Conservation (phyloP, 2,113 vertebrate genomes). For the Noturus placidus region DNA sequence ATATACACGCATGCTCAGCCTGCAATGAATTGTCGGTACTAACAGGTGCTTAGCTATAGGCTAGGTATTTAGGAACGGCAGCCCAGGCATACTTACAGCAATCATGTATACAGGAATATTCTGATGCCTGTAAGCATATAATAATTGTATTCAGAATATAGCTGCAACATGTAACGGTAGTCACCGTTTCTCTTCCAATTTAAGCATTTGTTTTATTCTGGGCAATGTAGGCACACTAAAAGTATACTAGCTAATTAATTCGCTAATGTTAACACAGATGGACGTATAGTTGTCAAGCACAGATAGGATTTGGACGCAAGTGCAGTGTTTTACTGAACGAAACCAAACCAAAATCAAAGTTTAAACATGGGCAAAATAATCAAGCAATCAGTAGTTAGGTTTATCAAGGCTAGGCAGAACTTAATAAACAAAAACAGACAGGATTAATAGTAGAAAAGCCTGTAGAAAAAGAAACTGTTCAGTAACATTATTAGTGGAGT, state of each 20-base stretch:
- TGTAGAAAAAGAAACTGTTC: background rate
- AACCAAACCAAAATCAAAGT: background rate
- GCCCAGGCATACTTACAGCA: no score
- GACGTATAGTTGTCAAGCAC: background rate
- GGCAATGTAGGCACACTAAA: background rate
- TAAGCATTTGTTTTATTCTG: background rate
- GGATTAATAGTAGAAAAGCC: background rate
- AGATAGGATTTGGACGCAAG: background rate
- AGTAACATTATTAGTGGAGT: background rate
- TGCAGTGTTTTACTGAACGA: background rate
- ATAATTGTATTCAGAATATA: no score
- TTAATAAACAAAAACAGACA: background rate
- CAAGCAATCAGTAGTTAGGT: background rate
- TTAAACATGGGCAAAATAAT: background rate
- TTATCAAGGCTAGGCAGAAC: background rate
- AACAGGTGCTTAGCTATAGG: no score
- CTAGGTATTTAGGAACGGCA: no score
- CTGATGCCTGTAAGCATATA: no score
- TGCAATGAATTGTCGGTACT: no score
- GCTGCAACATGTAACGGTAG: no score
- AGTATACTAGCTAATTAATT: background rate
- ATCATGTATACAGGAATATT: no score
- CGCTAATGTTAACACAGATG: background rate
- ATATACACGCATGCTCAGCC: no score
- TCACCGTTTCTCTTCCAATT: background rate